Conservation (phyloP, 1,140 invertebrate species). For the Leptinotarsa defecta region DNA sequence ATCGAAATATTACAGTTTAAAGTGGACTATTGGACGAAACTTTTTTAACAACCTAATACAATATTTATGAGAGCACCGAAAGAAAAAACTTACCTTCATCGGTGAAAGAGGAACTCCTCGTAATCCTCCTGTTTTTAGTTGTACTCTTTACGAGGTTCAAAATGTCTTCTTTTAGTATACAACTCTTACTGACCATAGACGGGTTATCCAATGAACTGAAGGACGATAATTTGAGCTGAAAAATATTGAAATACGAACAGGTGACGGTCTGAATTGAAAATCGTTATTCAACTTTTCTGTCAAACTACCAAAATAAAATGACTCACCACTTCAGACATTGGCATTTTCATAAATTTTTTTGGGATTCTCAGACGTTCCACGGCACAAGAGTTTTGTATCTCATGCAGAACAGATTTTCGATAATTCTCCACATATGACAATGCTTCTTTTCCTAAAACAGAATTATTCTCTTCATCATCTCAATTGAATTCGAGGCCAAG, state of each 20-base stretch:
- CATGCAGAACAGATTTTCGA: no score
- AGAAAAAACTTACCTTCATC: constrained; percentile 9
- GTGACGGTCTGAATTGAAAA: neutral
- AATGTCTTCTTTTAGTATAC: neutral
- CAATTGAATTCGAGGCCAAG: no score
- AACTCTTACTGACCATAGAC: neutral
- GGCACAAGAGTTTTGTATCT: no score
- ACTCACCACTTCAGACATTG: constrained; percentile 2
- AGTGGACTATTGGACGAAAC: no score
- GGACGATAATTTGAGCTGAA: neutral
- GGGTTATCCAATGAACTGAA: neutral
- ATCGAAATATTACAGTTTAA: no score
- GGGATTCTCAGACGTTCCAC: neutral
- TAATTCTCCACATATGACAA: no score
- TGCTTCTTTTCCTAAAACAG: no score
- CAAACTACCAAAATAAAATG: neutral
- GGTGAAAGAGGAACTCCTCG: neutral
- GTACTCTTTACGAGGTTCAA: constrained; percentile 7
- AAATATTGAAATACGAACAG: neutral
- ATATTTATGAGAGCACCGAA: neutral
- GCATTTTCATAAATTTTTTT: neutral
- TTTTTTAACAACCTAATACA: neutral
- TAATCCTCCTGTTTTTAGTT: neutral
- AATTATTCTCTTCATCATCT: no score
- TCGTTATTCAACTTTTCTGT: neutral